A percentile compares a stretch with the other conserved stretches of the same genome.
Conservation (phyloP, 2,797 vertebrate genomes). For the Ataeniobius toweri region DNA sequence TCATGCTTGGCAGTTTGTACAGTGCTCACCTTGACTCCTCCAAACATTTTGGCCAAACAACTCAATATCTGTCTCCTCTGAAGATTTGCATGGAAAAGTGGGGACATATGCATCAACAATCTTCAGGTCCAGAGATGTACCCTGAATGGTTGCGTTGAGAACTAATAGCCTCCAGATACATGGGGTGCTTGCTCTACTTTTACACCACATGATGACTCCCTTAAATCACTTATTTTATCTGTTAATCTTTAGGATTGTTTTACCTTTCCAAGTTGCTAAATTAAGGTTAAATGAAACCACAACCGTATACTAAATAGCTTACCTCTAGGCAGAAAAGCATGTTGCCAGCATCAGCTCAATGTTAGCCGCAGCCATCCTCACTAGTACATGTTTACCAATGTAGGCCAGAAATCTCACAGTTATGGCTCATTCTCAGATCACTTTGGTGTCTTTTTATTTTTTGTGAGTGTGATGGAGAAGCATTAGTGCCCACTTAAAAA, state of each 20-base stretch:
- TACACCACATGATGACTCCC: background rate
- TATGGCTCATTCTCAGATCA: constrained; percentile 20
- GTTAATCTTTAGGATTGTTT: constrained; percentile 1
- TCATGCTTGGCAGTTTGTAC: no score
- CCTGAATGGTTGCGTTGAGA: background rate
- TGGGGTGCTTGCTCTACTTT: background rate
- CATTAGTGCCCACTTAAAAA: constrained; percentile 27
- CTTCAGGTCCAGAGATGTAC: background rate
- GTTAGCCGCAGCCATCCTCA: background rate
- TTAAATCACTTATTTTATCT: background rate
- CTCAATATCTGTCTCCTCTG: no score
- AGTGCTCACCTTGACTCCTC: no score
- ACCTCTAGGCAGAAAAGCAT: background rate
- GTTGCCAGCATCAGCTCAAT: background rate
- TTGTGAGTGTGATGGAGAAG: constrained; percentile 20
- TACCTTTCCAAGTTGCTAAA: background rate
- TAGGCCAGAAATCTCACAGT: constrained; percentile 25
- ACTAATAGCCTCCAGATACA: background rate
- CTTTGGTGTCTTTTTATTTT: constrained; percentile 7
- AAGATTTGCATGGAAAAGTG: background rate
- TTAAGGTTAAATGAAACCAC: background rate
- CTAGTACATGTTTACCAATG: background rate
- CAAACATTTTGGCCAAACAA: no score
- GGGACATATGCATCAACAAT: background rate
- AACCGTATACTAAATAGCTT: constrained; percentile 9